phyloP scores from a whole-genome alignment of 1,140 invertebrate species.

The Heliconius hermathena region DNA sequence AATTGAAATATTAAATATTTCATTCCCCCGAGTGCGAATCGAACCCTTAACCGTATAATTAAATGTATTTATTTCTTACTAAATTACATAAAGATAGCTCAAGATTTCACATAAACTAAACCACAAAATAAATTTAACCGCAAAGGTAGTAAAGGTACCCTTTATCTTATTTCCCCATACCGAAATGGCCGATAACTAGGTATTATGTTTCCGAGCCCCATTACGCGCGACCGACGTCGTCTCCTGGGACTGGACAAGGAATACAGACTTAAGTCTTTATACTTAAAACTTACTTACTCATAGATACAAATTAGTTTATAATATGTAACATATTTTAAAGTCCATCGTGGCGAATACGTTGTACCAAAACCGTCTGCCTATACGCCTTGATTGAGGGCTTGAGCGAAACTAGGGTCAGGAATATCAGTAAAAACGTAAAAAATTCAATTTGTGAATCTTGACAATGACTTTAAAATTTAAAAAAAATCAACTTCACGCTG shows the following conservation, averaged over 20 bases:
- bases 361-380: no score
- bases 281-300: not conserved
- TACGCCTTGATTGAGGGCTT: no score
- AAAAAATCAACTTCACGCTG: no score
- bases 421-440: no score
- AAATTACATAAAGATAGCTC: not conserved
- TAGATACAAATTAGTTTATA: not conserved
- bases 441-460: no score
- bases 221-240: slow-evolving; percentile 27
- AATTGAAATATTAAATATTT: not conserved
- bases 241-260: slow-evolving; percentile 23
- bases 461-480: no score
- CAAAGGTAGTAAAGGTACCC: not conserved
- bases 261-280: not conserved
- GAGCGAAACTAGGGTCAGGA: no score
- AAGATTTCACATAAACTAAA: slow-evolving; percentile 6
- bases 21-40: not conserved
- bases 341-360: no score
- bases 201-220: slow-evolving; percentile 25
- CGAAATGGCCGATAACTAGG: slow-evolving; percentile 26
- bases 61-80: no score
- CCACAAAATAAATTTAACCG: slow-evolving; percentile 1
- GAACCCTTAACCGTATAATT: no score
- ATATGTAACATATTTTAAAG: no score
- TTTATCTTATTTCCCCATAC: slow-evolving; percentile 8